Base-by-base conservation (phyloP, 2,888 invertebrate genomes). In the Amaurobius ferox region DNA sequence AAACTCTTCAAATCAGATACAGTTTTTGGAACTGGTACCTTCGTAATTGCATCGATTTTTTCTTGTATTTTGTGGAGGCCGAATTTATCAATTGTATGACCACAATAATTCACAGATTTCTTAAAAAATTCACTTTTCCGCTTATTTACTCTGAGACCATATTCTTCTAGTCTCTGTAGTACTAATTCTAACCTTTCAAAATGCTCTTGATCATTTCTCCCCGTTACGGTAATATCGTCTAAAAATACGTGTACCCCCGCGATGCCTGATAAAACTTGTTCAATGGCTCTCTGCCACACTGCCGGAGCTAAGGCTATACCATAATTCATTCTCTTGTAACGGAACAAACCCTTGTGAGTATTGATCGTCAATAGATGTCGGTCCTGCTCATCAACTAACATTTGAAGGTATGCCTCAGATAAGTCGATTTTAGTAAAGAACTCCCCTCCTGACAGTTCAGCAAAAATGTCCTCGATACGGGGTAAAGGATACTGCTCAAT, bases 341-440 rank as follows among this genome's bases (percentile, higher is more conserved):
- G 85, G 86, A 89, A 91, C n/a, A 91, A 77, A 1, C 91, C 91
- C 77, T 90, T 90, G 77, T 90, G 90, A 1, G 91, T 91, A 85
- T 81, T 90, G 71, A 91, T 87, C 0, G 90, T 91, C 23, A 91
- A 72, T 19, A 90, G 88, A 26, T 90, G 87, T 79, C 89, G 87
- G 85, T 90, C 89, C 29, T 90, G 90, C 3, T 89, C 89, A 35
- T 90, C 89, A 35, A 91, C 88, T 89, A 90, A 90, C 29, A 91
- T 62, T 79, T 91, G 90, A 86, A 91, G 88, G 74, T 91, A 91
- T 3, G 91, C 91, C 72, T 89, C 89, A 1, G 79, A 77, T 35
- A 91, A 88, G 88, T 91, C 90, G 68, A 89, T 62, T 29, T 89
- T 88, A 70, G 88, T 88, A 87, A 89, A 90, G 67, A 86, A 87